Conservation (phyloP, 2,113 vertebrate species). For the Vulpes vulpes region DNA sequence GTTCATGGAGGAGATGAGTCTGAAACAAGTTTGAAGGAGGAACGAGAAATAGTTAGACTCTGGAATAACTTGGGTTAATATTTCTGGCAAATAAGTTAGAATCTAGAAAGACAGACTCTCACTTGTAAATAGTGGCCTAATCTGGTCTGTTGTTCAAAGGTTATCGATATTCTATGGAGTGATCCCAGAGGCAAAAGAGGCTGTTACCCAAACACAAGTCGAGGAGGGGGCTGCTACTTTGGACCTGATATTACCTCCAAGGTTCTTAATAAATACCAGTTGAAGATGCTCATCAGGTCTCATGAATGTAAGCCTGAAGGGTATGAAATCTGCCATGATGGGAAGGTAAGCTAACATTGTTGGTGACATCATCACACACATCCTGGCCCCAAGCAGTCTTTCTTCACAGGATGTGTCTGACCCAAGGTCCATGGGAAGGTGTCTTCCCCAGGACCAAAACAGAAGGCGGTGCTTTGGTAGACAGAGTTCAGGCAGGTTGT, state of each 20-base stretch:
- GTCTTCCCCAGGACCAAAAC: background rate
- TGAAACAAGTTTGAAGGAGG: constrained; percentile 48
- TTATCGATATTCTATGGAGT: constrained; percentile 96
- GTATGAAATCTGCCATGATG: constrained; percentile 94
- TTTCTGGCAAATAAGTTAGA: constrained; percentile 56
- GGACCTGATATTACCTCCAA: constrained; percentile 94
- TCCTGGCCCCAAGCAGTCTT: background rate
- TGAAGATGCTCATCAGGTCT: constrained; percentile 96
- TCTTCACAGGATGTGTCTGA: background rate
- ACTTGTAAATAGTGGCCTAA: constrained; percentile 49
- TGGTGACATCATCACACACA: background rate
- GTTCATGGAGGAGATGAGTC: background rate
- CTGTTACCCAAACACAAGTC: constrained; percentile 93
- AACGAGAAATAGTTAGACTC: constrained; percentile 14
- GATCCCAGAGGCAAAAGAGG: constrained; percentile 94
- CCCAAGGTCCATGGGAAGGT: constrained; percentile 9
- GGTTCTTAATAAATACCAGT: constrained; percentile 91
- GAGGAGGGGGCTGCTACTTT: constrained; percentile 98
- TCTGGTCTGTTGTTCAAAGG: constrained; percentile 85
- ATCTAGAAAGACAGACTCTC: constrained; percentile 42
- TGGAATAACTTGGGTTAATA: background rate
- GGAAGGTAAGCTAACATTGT: constrained; percentile 90
- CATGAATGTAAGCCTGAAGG: constrained; percentile 98
- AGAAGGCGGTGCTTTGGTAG: background rate
- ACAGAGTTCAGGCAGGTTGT: background rate